phyloP scores from a whole-genome alignment of 1,140 invertebrate genomes.

The Drosophila melanogaster region Release_6_plus_ISO1_MT NT_037436.4:15181001-15181500 shows the following conservation, averaged over 20 bases:
- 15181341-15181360: constrained; percentile 83
- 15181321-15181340: constrained; percentile 83
- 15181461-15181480: constrained; percentile 10
- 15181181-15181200: constrained; percentile 5
- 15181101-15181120: no score
- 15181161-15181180: background rate
- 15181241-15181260: constrained; percentile 60
- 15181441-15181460: constrained; percentile 18
- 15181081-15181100: no score
- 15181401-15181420: no score
- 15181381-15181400: constrained; percentile 43
- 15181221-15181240: constrained; percentile 75
- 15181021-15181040: no score
- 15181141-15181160: no score
- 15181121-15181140: no score
- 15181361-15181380: constrained; percentile 78
- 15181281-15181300: constrained; percentile 34
- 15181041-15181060: no score
- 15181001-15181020: no score
- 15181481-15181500: no score
- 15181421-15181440: constrained; percentile 12
- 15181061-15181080: no score
- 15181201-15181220: constrained; percentile 27
- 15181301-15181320: constrained; percentile 65
- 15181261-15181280: constrained; percentile 29